Percentiles rank a stretch among this genome's conserved stretches.
These are phyloP conservation scores for Zelostemma sp. DNA, from an alignment of 1,140 invertebrate species.

Conservation along the genomic window DNA sequence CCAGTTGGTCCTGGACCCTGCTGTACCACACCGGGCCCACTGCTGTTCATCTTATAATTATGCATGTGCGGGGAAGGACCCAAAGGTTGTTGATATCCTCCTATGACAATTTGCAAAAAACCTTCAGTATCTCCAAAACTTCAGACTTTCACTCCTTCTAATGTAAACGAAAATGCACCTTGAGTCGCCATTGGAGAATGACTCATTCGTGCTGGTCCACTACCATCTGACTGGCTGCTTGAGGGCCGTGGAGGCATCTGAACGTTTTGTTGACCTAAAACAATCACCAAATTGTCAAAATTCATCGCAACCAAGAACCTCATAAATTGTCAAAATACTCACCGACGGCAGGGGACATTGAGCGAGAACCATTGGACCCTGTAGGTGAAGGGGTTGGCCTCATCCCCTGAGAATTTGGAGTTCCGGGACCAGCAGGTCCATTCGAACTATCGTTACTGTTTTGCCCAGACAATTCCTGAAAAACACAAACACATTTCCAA, in stretches of 20 bases:
- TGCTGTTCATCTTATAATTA: slow-evolving; percentile 73
- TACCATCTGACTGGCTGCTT: slow-evolving; percentile 88
- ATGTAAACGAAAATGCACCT: slow-evolving; percentile 60
- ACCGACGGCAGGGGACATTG: slow-evolving; percentile 96
- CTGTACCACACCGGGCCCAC: slow-evolving; percentile 62
- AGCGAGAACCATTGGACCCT: slow-evolving; percentile 91
- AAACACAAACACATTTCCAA: too few relatives aligned
- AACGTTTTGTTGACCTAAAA: slow-evolving; percentile 92
- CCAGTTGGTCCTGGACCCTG: slow-evolving; percentile 60
- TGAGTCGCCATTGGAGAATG: slow-evolving; percentile 82
- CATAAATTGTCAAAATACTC: too few relatives aligned
- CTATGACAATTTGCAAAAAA: slow-evolving; percentile 21
- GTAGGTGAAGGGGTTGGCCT: slow-evolving; percentile 93
- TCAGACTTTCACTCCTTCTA: too few relatives aligned
- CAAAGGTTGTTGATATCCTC: slow-evolving; percentile 74
- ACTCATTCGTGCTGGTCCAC: slow-evolving; percentile 78
- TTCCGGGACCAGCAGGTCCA: slow-evolving; percentile 79
- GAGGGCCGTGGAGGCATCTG: slow-evolving; percentile 92
- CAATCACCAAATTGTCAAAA: too few relatives aligned
- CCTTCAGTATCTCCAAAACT: too few relatives aligned
- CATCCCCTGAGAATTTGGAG: slow-evolving; percentile 82
- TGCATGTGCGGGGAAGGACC: slow-evolving; percentile 75
- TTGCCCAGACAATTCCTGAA: slow-evolving; percentile 86
- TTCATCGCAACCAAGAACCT: too few relatives aligned
- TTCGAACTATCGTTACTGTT: slow-evolving; percentile 87